phyloP scores from a whole-genome alignment of 2,797 vertebrate genomes.

The Mionectes olivaceus region DNA sequence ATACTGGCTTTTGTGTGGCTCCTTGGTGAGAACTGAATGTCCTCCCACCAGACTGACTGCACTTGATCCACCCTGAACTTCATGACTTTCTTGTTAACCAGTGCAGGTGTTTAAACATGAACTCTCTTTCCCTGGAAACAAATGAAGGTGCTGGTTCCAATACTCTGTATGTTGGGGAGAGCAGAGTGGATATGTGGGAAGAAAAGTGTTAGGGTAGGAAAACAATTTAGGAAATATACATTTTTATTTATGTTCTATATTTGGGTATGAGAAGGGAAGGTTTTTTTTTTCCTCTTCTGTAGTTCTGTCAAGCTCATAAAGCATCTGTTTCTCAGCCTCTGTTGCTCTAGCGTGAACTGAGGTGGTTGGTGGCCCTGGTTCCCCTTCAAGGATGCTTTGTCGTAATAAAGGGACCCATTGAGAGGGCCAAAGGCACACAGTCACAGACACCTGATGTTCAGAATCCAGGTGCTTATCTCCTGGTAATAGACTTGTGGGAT shows the following conservation, averaged over 20 bases:
- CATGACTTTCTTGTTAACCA: not conserved
- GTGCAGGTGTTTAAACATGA: not conserved
- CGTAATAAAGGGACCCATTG: not conserved
- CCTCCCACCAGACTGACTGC: not conserved
- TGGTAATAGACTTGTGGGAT: not conserved
- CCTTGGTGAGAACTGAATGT: not conserved
- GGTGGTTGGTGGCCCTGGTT: not conserved
- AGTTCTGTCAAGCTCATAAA: not conserved
- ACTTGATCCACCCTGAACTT: not conserved
- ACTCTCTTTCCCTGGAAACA: not conserved
- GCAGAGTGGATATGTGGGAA: not conserved
- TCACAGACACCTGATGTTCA: rapidly evolving
- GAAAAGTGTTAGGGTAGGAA: not conserved
- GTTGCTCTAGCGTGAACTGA: not conserved
- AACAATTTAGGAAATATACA: not conserved
- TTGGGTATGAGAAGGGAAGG: not conserved
- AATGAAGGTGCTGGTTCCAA: not conserved
- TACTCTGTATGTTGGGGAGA: not conserved
- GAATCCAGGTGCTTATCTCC: not conserved
- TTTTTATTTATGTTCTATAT: constrained; percentile 30
- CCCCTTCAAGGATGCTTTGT: not conserved
- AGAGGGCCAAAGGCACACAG: not conserved
- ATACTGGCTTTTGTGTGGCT: not conserved
- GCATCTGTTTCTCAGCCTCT: not conserved
- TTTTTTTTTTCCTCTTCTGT: not conserved